These are phyloP conservation scores for Vicugna pacos DNA, from an alignment of 2,113 vertebrate genomes.

Conservation along the genomic window DNA sequence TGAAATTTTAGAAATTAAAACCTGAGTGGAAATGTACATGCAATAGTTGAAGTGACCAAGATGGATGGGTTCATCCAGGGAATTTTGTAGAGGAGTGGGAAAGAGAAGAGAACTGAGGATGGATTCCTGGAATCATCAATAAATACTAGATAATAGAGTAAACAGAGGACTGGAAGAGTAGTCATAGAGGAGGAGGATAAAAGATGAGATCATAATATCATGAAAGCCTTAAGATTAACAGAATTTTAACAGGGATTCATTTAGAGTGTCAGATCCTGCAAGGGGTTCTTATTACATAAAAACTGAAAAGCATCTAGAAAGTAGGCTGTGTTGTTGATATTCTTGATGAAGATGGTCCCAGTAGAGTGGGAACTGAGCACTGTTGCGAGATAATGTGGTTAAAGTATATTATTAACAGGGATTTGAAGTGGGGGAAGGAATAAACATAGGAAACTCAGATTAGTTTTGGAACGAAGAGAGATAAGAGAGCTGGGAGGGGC, in stretches of 20 bases:
- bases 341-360: background rate
- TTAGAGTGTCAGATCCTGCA: background rate
- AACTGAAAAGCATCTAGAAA: background rate
- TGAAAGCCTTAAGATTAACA: background rate
- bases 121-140: background rate
- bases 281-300: background rate
- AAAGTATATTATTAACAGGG: background rate
- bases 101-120: background rate
- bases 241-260: background rate
- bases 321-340: background rate
- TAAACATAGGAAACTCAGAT: background rate
- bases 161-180: background rate
- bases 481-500: background rate
- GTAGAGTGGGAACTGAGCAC: background rate
- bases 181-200: background rate
- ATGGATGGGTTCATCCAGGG: background rate
- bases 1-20: slow-evolving; percentile 1
- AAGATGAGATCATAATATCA: background rate
- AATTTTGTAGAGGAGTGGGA: background rate
- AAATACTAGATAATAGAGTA: background rate
- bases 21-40: background rate
- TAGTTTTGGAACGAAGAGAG: background rate
- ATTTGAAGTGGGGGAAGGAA: background rate
- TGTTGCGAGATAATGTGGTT: background rate
- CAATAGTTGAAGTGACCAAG: background rate